phyloP scores from a whole-genome alignment of 2,797 vertebrate genomes.

The Limosa lapponica region DNA sequence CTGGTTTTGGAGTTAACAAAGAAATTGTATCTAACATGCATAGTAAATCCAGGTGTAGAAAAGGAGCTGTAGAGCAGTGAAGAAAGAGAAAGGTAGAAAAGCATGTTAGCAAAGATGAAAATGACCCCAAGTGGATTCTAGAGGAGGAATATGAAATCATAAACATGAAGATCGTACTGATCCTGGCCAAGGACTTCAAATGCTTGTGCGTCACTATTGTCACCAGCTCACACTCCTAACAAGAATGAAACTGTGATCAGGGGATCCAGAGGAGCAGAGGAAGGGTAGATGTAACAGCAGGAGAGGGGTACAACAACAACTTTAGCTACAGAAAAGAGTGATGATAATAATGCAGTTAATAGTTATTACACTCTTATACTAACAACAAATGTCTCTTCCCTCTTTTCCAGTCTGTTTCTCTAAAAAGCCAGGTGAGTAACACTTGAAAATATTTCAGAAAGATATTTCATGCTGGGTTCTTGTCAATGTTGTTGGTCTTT shows the following conservation, averaged over 20 bases:
- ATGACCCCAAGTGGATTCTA: not conserved
- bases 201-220: not conserved
- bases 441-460: not conserved
- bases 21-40: not conserved
- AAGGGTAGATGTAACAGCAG: not conserved
- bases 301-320: not conserved
- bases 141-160: not conserved
- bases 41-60: not conserved
- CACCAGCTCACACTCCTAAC: not conserved
- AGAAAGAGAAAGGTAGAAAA: not conserved
- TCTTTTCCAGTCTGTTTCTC: not conserved
- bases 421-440: not conserved
- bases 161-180: accelerated
- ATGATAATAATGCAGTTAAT: too few relatives aligned
- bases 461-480: not conserved
- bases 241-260: not conserved
- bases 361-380: not conserved
- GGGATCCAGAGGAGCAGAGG: not conserved
- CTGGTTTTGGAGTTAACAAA: not conserved
- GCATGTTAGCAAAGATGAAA: not conserved
- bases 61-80: not conserved
- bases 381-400: not conserved
- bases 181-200: not conserved
- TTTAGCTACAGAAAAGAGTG: too few relatives aligned
- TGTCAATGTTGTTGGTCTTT: not conserved